Percentiles rank a stretch among this genome's conserved stretches.
These are phyloP conservation scores for Sarcophaga subvicina DNA, from an alignment of 2,888 invertebrate genomes.

Conservation along the genomic window DNA sequence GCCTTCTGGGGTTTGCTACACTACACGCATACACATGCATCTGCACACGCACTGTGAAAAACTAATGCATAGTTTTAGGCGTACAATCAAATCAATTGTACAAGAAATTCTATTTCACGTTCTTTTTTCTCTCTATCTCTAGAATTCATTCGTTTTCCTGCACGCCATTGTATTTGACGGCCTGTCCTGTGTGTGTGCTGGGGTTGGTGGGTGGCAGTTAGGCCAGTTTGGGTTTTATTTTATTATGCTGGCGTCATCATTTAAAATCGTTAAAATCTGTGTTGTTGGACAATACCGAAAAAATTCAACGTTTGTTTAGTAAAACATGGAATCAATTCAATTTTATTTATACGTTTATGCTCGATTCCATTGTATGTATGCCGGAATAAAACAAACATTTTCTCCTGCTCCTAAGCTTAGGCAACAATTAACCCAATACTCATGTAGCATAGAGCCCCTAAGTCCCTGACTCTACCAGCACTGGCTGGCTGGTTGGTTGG, in stretches of 20 bases:
- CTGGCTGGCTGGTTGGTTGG: too few relatives aligned
- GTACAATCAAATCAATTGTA: constrained; percentile 63
- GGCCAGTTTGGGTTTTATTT: constrained; percentile 2
- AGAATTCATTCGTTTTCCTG: not conserved
- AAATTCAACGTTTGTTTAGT: constrained; percentile 55
- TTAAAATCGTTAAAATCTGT: constrained; percentile 8
- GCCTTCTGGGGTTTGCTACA: constrained; percentile 48
- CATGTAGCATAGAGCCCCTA: not conserved
- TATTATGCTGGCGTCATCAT: constrained; percentile 24
- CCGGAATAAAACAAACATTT: constrained; percentile 34
- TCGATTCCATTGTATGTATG: not conserved
- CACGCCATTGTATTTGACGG: not conserved
- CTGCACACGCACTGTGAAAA: constrained; percentile 3
- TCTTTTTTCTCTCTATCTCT: not conserved
- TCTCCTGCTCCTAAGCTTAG: constrained; percentile 51
- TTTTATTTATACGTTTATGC: constrained; percentile 44
- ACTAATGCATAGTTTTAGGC: constrained; percentile 58
- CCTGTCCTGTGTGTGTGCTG: not conserved
- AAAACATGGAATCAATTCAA: constrained; percentile 59
- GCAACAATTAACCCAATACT: constrained; percentile 43
- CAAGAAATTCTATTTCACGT: constrained; percentile 7
- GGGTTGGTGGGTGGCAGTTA: not conserved
- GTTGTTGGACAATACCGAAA: constrained; percentile 6
- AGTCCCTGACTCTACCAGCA: not conserved
- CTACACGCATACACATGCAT: constrained; percentile 12